Evolutionary conservation across 1,140 invertebrate species (phyloP), one percentile per base, ranked within the genome.

Genomic region (Drosophila aff.): DNA sequence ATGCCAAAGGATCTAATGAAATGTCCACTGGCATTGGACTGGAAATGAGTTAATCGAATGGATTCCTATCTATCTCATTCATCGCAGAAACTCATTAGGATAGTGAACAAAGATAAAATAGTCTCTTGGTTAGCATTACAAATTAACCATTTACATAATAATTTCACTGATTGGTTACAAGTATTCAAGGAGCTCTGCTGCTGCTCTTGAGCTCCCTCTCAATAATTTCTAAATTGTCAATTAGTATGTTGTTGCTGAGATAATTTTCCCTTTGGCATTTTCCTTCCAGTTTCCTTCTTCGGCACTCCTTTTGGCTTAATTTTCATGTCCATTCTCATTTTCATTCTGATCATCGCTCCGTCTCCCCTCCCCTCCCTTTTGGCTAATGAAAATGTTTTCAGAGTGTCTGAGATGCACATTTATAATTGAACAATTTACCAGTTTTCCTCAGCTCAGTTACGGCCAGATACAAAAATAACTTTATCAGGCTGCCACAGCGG

Each of bases 361-460:
- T 21, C 47, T 16, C 36, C 18, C 28, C 21, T 18, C 3, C 2
- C n/a, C 9, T 11, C 23, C 16, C 10, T 26, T 26, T 26, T 26
- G 21, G 58, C 66, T 69, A 69, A 69, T 69, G 67, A 69, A 69
- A 69, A 58, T 76, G 40, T 59, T 52, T 76, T 18, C 36, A 57
- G 47, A 61, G 55, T 53, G 41, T 57, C 40, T n/a, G 43, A 63
- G 47, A 33, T 73, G 71, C 47, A 76, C 67, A 60, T 73, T 91
- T 81, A 86, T 91, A 92, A 92, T 92, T 92, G 84, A 92, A 86
- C 91, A 91, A 92, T 92, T 92, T 92, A 92, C 86, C 75, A 81
- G 89, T 89, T 91, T 85, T 50, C 55, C 36, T 46, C 38, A 11
- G 15, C 53, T 13, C 52, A 43, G 23, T 46, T 3, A 23, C 15